Base-by-base conservation (phyloP, 1,140 invertebrate genomes). In the Hydropsyche tenuis region DNA sequence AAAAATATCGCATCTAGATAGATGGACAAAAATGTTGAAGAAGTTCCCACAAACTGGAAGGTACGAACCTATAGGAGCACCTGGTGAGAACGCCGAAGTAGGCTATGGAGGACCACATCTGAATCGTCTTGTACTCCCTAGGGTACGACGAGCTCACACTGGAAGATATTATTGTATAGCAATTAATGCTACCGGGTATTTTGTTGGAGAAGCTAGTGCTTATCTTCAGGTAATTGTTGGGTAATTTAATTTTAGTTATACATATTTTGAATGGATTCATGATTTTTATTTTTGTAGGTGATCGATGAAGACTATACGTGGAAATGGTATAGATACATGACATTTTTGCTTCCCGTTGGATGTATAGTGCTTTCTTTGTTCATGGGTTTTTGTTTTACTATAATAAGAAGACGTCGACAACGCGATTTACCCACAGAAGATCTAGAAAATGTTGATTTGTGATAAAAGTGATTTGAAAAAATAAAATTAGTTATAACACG, bases 141-240 rank as follows among this genome's bases (percentile, higher is more conserved):
- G 62, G 37, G 74, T 70, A 20, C 48, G 74, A 5, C 27, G 56
- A 9, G 1, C 27, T n/a, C 66, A 78, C 60, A 60, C 71, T 0
- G 77, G 77, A 9, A 22, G 60, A 4, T 78, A 78, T 66, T 74
- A 65, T 30, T 78, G 77, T 43, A 64, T 78, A 22, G 77, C 77
- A 4, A 12, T 74, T 60, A 78, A 76, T 71, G 75, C 72, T 27
- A 76, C 46, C n/a, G 77, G 77, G 1, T 1, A 22, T 48, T 16
- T 6, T 60, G 76, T 46, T 68, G 69, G 46, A 9, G 71, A 75
- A 43, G 73, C 62, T 25, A 77, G 75, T 62, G 75, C 73, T n/a
- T 77, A 77, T 64, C 45, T 77, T 6, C 30, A 77, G 56, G 75
- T 77, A 48, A 25, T 64, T 63, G 23, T 30, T 37, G 3, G 2